A percentile compares a stretch with the other conserved stretches of the same genome.
Conservation (phyloP, 2,113 vertebrate genomes). For the Sebastes fasciatus region DNA sequence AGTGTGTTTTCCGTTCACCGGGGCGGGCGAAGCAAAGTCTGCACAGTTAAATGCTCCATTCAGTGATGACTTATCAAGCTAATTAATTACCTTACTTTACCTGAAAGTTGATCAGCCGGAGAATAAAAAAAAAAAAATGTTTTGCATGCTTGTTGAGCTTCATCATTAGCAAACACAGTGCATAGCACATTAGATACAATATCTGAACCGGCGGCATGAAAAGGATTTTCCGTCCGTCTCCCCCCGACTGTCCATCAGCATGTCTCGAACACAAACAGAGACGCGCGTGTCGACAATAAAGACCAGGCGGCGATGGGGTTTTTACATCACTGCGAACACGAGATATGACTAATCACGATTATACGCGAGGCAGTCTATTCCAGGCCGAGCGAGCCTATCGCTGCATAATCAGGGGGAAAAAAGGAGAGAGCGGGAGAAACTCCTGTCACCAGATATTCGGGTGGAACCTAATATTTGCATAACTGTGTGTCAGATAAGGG, state of each 20-base stretch:
- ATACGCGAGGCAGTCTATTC: slow-evolving; percentile 64
- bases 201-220: slow-evolving; percentile 48
- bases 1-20: background rate
- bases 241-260: slow-evolving; percentile 44
- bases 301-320: slow-evolving; percentile 53
- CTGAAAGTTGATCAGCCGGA: slow-evolving; percentile 22
- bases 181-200: slow-evolving; percentile 9
- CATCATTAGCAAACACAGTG: slow-evolving; percentile 41
- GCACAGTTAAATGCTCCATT: background rate
- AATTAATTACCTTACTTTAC: slow-evolving; percentile 23
- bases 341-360: slow-evolving; percentile 79
- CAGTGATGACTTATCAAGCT: background rate
- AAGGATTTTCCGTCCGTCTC: slow-evolving; percentile 51
- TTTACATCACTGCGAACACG: slow-evolving; percentile 67
- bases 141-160: slow-evolving; percentile 3
- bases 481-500: slow-evolving; percentile 76
- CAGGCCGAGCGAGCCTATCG: slow-evolving; percentile 69
- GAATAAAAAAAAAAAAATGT: background rate
- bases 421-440: slow-evolving; percentile 60
- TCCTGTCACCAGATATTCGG: slow-evolving; percentile 72
- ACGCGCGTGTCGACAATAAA: slow-evolving; percentile 50
- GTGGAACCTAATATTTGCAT: slow-evolving; percentile 81
- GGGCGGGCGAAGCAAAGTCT: background rate
- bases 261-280: slow-evolving; percentile 55
- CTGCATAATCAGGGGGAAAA: slow-evolving; percentile 61